phyloP scores from a whole-genome alignment of 2,113 vertebrate species.

The Centropus unirufus region DNA sequence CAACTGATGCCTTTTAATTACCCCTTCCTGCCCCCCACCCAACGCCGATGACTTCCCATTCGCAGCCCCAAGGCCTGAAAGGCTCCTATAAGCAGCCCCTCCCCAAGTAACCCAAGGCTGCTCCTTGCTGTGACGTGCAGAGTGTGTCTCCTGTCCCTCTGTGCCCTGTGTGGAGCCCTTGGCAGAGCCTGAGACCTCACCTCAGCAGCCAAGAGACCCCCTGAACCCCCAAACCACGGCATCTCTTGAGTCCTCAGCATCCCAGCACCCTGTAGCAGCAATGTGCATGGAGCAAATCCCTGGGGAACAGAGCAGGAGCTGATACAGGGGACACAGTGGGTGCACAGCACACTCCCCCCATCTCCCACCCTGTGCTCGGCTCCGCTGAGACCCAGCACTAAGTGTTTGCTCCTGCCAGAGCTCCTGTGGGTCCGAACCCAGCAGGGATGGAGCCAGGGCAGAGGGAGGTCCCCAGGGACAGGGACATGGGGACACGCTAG shows the following conservation, averaged over 20 bases:
- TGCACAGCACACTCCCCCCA: neutral
- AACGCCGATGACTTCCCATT: neutral
- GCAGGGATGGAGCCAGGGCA: neutral
- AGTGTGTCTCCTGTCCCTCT: neutral
- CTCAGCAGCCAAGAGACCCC: neutral
- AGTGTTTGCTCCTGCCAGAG: neutral
- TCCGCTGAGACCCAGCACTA: neutral
- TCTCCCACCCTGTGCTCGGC: neutral
- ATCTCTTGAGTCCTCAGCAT: too few relatives aligned
- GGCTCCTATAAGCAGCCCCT: neutral
- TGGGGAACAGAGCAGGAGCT: neutral
- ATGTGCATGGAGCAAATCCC: neutral
- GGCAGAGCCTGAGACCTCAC: neutral
- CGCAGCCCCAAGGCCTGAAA: neutral
- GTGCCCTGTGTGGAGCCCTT: rapidly evolving
- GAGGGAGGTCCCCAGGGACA: neutral
- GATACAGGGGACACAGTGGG: rapidly evolving
- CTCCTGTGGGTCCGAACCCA: neutral
- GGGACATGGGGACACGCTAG: neutral
- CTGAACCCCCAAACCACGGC: too few relatives aligned
- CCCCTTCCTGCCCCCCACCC: neutral
- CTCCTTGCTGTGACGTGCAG: neutral
- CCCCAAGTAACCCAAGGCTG: neutral
- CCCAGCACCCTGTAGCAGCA: neutral
- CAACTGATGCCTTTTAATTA: neutral